Evolutionary conservation across 2,888 invertebrate genomes (phyloP).

Genomic region (Thymelicus lineola): DNA sequence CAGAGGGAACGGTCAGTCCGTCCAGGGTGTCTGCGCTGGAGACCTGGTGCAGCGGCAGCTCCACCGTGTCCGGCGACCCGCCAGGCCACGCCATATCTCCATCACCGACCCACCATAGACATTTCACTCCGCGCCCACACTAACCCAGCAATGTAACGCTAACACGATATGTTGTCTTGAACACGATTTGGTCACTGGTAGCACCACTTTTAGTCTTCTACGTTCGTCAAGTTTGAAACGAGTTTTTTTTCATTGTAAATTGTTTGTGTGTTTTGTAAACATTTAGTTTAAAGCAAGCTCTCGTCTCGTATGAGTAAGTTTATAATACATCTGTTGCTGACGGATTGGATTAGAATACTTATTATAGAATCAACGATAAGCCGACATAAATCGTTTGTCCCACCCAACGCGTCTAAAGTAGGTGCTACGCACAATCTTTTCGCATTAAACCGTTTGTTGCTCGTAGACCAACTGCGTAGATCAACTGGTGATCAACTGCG

Average conservation of each 20-base stretch:
- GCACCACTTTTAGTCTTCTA: conserved; percentile 35
- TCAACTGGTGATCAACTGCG: too few species aligned
- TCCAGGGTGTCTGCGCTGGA: conserved; percentile 50
- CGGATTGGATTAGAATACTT: too few species aligned
- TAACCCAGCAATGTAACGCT: conserved; percentile 12
- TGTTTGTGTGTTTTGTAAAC: not conserved
- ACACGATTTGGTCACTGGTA: conserved; percentile 28
- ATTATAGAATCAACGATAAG: too few species aligned
- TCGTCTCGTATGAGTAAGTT: too few species aligned
- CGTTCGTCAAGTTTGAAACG: conserved; percentile 1
- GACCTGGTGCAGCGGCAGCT: conserved; percentile 63
- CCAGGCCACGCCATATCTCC: conserved; percentile 78
- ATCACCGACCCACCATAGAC: conserved; percentile 50
- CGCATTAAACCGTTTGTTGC: too few species aligned
- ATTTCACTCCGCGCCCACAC: conserved; percentile 38
- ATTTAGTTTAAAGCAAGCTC: too few species aligned
- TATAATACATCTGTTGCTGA: too few species aligned
- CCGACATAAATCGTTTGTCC: too few species aligned
- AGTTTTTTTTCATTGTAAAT: conserved; percentile 3
- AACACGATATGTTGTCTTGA: conserved; percentile 24
- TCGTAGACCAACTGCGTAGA: too few species aligned
- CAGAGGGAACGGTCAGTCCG: conserved; percentile 51
- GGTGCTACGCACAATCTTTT: too few species aligned
- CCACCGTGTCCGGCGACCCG: conserved; percentile 68
- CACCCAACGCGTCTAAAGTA: too few species aligned